phyloP scores from a whole-genome alignment of 1,140 invertebrate species.

The Mya arenaria region DNA sequence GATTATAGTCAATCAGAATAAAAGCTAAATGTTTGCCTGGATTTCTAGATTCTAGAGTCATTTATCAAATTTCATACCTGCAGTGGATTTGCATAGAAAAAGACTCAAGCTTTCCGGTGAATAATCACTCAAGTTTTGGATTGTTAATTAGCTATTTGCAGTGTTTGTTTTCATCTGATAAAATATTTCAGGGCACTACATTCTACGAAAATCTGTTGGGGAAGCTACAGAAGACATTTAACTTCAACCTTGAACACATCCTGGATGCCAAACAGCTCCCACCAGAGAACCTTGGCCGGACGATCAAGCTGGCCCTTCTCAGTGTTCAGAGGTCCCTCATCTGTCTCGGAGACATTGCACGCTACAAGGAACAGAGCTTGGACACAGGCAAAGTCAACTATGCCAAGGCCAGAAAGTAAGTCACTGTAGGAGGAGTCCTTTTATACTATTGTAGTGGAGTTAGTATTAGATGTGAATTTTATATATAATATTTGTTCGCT shows the following conservation, averaged over 20 bases:
- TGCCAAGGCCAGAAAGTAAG: conserved; percentile 87
- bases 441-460: too few relatives aligned
- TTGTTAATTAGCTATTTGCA: not conserved
- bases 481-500: not conserved
- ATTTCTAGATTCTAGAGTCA: too few relatives aligned
- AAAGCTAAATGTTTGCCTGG: too few relatives aligned
- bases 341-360: conserved; percentile 93
- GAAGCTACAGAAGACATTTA: conserved; percentile 88
- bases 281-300: conserved; percentile 84
- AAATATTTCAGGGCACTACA: conserved; percentile 85
- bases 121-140: too few relatives aligned
- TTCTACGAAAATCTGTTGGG: conserved; percentile 91
- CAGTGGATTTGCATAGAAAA: too few relatives aligned
- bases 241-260: conserved; percentile 87
- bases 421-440: too few relatives aligned
- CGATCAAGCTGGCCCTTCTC: conserved; percentile 89
- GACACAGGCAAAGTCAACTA: conserved; percentile 89
- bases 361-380: conserved; percentile 92
- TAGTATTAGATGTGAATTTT: too few relatives aligned
- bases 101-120: too few relatives aligned
- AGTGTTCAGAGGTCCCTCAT: conserved; percentile 93
- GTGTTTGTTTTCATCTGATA: not conserved
- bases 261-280: conserved; percentile 83
- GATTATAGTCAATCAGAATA: too few relatives aligned
- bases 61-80: too few relatives aligned